Percentiles rank a stretch among this genome's conserved stretches.
Evolutionary conservation across 2,888 invertebrate genomes (phyloP).

Genomic region (Melanophora roralis): DNA sequence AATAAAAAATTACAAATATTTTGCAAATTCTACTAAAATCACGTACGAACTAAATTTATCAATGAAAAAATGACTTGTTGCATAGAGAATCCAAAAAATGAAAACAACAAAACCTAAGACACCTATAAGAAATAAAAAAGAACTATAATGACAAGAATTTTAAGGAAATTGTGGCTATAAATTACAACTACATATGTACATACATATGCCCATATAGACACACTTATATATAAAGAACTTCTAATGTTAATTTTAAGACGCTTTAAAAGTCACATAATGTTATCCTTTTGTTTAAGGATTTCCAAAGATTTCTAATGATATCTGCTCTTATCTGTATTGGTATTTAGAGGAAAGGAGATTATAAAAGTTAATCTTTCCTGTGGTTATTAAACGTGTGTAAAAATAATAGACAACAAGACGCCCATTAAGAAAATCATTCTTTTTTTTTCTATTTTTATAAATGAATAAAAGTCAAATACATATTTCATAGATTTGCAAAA

Average conservation of each 20-base stretch:
- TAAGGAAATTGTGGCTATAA: slow-evolving; percentile 4
- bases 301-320: background rate
- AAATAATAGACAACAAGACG: slow-evolving; percentile 64
- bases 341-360: slow-evolving; percentile 1
- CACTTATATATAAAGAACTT: background rate
- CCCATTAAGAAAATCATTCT: slow-evolving; percentile 53
- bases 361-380: slow-evolving; percentile 70
- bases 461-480: slow-evolving; percentile 50
- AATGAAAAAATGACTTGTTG: slow-evolving; percentile 65
- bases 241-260: too few relatives aligned
- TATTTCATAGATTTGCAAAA: slow-evolving; percentile 46
- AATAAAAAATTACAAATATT: slow-evolving; percentile 47
- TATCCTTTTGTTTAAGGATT: slow-evolving; percentile 9
- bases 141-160: slow-evolving; percentile 3
- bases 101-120: slow-evolving; percentile 14
- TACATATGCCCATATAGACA: background rate
- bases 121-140: slow-evolving; percentile 13
- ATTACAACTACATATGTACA: background rate
- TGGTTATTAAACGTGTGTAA: slow-evolving; percentile 65
- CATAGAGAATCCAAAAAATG: slow-evolving; percentile 27
- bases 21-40: slow-evolving; percentile 72
- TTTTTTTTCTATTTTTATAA: slow-evolving; percentile 31
- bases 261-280: slow-evolving; percentile 15
- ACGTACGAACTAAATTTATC: slow-evolving; percentile 71
- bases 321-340: slow-evolving; percentile 2